A percentile compares a stretch with the other conserved stretches of the same genome.
These are phyloP conservation scores for Cyclopterus lumpus DNA, from an alignment of 2,797 vertebrate genomes.

Conservation along the genomic window DNA sequence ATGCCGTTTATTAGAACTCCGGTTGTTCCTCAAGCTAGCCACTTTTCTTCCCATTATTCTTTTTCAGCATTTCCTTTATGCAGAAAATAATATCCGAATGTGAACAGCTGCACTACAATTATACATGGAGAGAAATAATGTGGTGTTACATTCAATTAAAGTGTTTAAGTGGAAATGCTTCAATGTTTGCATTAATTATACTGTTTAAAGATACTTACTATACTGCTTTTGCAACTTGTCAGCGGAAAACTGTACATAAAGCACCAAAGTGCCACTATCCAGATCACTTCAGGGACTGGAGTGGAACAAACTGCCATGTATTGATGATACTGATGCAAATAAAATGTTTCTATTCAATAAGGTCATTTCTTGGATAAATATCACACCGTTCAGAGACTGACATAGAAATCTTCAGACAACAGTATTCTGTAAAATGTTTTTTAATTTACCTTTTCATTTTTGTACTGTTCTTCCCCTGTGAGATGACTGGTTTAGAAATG, in stretches of 20 bases:
- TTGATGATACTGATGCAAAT: slow-evolving; percentile 48
- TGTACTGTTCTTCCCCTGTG: slow-evolving; percentile 66
- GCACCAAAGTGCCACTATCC: slow-evolving; percentile 14
- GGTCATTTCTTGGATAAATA: slow-evolving; percentile 4
- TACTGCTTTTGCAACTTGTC: slow-evolving; percentile 10
- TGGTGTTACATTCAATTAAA: neutral
- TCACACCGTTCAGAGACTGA: neutral
- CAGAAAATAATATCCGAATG: neutral
- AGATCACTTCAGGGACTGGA: slow-evolving; percentile 11
- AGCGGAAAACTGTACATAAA: slow-evolving; percentile 39
- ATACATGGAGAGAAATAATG: neutral
- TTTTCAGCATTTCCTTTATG: neutral
- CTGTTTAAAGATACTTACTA: slow-evolving; percentile 6
- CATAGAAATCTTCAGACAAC: slow-evolving; percentile 55
- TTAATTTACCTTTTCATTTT: slow-evolving; percentile 75
- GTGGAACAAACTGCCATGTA: slow-evolving; percentile 25
- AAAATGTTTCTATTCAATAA: slow-evolving; percentile 44
- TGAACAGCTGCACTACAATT: slow-evolving; percentile 13
- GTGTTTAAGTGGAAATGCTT: slow-evolving; percentile 1
- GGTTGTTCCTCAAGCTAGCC: neutral
- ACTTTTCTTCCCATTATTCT: neutral
- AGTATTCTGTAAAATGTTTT: slow-evolving; percentile 85
- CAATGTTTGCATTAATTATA: slow-evolving; percentile 21
- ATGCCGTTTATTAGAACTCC: neutral
- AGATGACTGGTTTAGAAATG: slow-evolving; percentile 82